Evolutionary conservation across 1,140 invertebrate genomes (phyloP), one percentile per base, ranked within the genome.

Genomic region (Neelides sp.): DNA sequence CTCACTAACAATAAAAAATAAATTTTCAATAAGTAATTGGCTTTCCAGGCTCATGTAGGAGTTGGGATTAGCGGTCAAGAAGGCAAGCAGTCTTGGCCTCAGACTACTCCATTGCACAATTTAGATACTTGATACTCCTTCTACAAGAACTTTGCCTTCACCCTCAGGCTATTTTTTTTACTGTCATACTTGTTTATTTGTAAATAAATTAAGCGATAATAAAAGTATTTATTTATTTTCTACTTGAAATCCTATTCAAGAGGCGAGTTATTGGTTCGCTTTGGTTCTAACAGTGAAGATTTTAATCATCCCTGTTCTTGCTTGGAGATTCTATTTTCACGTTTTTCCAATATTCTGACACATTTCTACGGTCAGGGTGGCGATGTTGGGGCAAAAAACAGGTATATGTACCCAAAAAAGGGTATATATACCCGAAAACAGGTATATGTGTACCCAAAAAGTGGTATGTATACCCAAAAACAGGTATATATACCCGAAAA

Each of bases 101-200:
- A 10, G 94, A 98, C 70, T 98, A 94, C 71, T 90, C 89, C 34
- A 88, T 99, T 58, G 89, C 91, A 28, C 96, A 98, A 72, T 99
- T 99, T 72, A 77, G 85, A 35, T 98, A 88, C 69, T 73, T 99
- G 34, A 91, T 98, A 72, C 75, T 94, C 34, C 73, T 99, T 99
- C 78, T 98, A 98, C 72, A 99, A 99, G 71, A 99, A 99, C 71
- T 98, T 99, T 75, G 92, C 94, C 49, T 98, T 98, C 71, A 98
- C 95, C 13, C 71, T 98, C 23, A 95, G 92, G 69, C 92, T 98
- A 69, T 95, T 98, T 69, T 99, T 23, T 19, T 42, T 43, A 4
- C 37, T 39, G 15, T 20, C 35, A 23, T 4, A 13, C 10, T 23
- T 13, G 40, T 42, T 23, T 13, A 20, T 23, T 42, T n/a, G 20